phyloP scores from a whole-genome alignment of 2,797 vertebrate genomes.

The Spinus pinus region DNA sequence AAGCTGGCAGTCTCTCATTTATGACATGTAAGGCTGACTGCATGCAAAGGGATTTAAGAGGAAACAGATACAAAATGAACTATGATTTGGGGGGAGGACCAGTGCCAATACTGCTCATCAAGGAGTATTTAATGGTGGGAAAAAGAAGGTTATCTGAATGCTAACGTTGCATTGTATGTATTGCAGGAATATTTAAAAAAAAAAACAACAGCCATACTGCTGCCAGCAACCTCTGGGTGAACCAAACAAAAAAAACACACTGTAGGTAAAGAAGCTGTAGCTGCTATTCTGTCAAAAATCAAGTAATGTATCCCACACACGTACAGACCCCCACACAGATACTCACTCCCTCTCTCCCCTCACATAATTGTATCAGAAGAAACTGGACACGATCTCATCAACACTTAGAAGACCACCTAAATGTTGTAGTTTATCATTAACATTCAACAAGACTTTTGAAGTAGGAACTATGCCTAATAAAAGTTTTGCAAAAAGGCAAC shows the following conservation, averaged over 20 bases:
- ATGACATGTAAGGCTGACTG: background rate
- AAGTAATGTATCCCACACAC: background rate
- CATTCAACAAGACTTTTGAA: background rate
- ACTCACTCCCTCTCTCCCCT: background rate
- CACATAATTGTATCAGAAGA: background rate
- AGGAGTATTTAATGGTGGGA: background rate
- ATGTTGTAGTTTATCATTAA: background rate
- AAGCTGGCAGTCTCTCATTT: background rate
- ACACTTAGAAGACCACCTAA: background rate
- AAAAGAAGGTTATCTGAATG: constrained; percentile 7
- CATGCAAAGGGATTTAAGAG: constrained; percentile 27
- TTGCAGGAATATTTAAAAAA: background rate
- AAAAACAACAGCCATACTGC: background rate
- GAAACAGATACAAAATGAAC: constrained; percentile 63
- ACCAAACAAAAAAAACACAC: background rate
- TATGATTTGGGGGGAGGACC: background rate
- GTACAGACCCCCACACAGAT: background rate
- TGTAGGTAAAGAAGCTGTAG: background rate
- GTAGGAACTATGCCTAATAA: background rate
- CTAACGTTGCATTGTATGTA: background rate
- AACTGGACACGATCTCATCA: background rate
- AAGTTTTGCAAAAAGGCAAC: background rate
- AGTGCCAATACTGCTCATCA: constrained; percentile 5
- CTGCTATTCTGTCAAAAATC: background rate
- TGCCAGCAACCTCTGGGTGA: constrained; percentile 10